Evolutionary conservation across 2,888 invertebrate species (phyloP).

Genomic region (Epinotia nisella): DNA sequence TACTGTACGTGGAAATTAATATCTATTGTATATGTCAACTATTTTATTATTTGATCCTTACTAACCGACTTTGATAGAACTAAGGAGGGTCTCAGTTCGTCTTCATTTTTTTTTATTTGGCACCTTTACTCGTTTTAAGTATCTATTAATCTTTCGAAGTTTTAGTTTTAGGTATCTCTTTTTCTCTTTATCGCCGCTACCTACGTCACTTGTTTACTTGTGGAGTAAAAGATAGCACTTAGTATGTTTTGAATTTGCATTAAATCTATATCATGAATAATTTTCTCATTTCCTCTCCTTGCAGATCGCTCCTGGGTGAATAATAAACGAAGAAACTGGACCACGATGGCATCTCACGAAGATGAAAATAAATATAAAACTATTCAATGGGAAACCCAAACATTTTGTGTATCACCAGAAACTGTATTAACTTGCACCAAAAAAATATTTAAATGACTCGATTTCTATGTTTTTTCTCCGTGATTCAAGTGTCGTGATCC

Average conservation of each 20-base stretch:
- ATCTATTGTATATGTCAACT: no score
- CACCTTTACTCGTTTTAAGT: no score
- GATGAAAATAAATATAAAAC: constrained; percentile 48
- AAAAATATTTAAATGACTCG: constrained; percentile 7
- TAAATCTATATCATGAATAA: constrained; percentile 35
- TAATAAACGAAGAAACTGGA: constrained; percentile 57
- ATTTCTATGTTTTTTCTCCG: constrained; percentile 2
- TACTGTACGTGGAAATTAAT: not conserved
- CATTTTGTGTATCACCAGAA: not conserved
- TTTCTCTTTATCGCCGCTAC: not conserved
- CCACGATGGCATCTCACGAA: constrained; percentile 64
- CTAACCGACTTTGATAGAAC: no score
- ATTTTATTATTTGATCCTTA: no score
- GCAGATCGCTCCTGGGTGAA: constrained; percentile 58
- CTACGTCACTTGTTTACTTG: constrained; percentile 4
- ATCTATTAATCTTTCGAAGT: no score
- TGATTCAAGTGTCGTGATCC: constrained; percentile 15
- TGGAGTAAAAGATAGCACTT: constrained; percentile 6
- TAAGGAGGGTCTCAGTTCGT: no score
- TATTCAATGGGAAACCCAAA: not conserved
- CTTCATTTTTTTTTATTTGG: no score
- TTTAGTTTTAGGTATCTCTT: not conserved
- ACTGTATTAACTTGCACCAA: not conserved
- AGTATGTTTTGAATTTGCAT: constrained; percentile 16
- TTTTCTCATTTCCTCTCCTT: constrained; percentile 53